These are phyloP conservation scores for Coleophora deauratella DNA, from an alignment of 2,888 invertebrate genomes.

Conservation along the genomic window DNA sequence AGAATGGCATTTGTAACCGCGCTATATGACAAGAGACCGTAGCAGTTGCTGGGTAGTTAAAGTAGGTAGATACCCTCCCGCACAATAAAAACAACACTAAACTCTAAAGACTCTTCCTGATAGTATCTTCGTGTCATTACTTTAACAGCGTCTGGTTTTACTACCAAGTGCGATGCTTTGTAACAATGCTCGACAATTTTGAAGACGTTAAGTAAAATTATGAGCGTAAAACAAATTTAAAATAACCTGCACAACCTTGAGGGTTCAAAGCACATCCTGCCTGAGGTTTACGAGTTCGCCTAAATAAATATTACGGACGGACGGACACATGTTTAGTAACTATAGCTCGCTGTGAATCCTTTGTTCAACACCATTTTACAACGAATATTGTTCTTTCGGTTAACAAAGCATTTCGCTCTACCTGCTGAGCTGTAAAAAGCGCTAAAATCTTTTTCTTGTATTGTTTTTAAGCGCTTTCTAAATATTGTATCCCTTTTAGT, in stretches of 20 bases:
- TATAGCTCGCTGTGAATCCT: slow-evolving; percentile 30
- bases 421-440: slow-evolving; percentile 49
- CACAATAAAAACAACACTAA: too few species aligned
- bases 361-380: slow-evolving; percentile 38
- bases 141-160: too few species aligned
- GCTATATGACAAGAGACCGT: too few species aligned
- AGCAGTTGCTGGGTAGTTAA: too few species aligned
- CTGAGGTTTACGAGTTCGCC: slow-evolving; percentile 61
- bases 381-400: slow-evolving; percentile 45
- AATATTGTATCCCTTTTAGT: slow-evolving; percentile 42
- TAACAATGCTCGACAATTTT: too few species aligned
- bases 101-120: too few species aligned
- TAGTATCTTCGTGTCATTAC: too few species aligned
- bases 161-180: too few species aligned
- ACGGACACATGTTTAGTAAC: slow-evolving; percentile 54
- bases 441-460: slow-evolving; percentile 38
- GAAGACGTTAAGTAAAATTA: not conserved
- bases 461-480: slow-evolving; percentile 48
- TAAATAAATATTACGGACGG: slow-evolving; percentile 56
- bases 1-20: too few species aligned
- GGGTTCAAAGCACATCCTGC: slow-evolving; percentile 67
- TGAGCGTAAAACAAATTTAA: slow-evolving; percentile 25
- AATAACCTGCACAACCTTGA: slow-evolving; percentile 62
- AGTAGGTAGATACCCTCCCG: too few species aligned
- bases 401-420: slow-evolving; percentile 43